Evolutionary conservation across 2,797 vertebrate species (phyloP), one percentile per base, ranked within the genome.

Genomic region (Coregonus sp.): DNA sequence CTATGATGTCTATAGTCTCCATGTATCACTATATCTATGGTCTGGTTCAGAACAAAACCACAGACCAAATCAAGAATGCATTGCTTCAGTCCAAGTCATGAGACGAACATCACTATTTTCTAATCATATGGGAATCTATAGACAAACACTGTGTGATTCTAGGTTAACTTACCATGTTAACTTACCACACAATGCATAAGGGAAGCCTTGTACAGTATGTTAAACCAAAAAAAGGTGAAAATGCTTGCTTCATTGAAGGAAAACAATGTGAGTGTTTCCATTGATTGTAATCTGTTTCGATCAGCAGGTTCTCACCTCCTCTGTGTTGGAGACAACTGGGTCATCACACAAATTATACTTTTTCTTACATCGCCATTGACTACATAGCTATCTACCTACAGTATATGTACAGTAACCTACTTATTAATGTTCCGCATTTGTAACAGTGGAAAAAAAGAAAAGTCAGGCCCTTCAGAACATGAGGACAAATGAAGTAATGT

Each of bases 61-160:
- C 14, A 16, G 65, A 56, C 54, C 14, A 16, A 56, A 56, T 56
- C 54, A 56, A 56, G 16, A 16, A 18, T 56, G 4, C 54, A n/a
- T 18, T 63, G 25, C 20, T 12, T 63, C 59, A 9, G 59, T 61
- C n/a, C 63, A 20, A 77, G 76, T 82, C 77, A 84, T 72, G 74
- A 86, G 83, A 81, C 63, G 54, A 25, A 71, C 71, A 51, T 75
- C 75, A 78, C 81, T 37, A 6, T 25, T 56, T 31, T 29, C 1
- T 1, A 80, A 73, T 73, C 78, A 75, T 65, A 72, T 80, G 74
- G 75, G 37, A 31, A 25, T 56, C n/a, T 16, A 9, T 29, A 70
- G 31, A 40, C 70, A 61, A 71, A 70, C 67, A 82, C 59, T 77
- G 70, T 67, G 81, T 70, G 82, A n/a, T 80, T 70, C 77, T 68